phyloP scores from a whole-genome alignment of 2,888 invertebrate genomes.

The Laothoe populi region DNA sequence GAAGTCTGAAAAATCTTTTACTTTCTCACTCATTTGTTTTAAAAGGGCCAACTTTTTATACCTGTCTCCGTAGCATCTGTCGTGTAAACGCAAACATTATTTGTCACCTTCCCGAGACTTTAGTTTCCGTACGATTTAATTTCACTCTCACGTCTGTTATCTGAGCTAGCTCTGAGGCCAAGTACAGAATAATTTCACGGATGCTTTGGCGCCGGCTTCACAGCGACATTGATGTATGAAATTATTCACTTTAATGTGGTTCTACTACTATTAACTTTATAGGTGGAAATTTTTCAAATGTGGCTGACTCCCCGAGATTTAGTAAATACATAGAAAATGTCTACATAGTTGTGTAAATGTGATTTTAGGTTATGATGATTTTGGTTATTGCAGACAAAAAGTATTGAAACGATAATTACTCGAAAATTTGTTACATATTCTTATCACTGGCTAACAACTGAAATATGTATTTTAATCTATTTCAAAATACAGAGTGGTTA shows the following conservation, averaged over 20 bases:
- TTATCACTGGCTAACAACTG: too few relatives aligned
- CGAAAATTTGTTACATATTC: too few relatives aligned
- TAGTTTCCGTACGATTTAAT: constrained; percentile 54
- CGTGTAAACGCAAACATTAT: constrained; percentile 12
- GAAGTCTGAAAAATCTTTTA: neutral
- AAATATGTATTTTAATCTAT: too few relatives aligned
- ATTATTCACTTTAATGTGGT: constrained; percentile 36
- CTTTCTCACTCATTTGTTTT: neutral
- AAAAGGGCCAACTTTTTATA: constrained; percentile 3
- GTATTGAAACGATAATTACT: too few relatives aligned
- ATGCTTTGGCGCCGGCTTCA: constrained; percentile 45
- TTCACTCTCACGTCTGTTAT: constrained; percentile 43
- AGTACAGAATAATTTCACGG: constrained; percentile 54
- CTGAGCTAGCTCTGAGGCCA: constrained; percentile 42
- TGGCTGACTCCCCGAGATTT: neutral
- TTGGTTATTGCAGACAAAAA: too few relatives aligned
- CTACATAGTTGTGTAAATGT: too few relatives aligned
- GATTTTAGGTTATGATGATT: too few relatives aligned
- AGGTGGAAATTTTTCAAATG: neutral
- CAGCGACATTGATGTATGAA: constrained; percentile 39
- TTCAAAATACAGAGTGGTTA: too few relatives aligned
- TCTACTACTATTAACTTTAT: constrained; percentile 16
- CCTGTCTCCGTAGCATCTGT: neutral
- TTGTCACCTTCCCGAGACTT: constrained; percentile 24
- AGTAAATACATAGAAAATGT: neutral